phyloP scores from a whole-genome alignment of 2,797 vertebrate genomes.

The Lacerta viridis region DNA sequence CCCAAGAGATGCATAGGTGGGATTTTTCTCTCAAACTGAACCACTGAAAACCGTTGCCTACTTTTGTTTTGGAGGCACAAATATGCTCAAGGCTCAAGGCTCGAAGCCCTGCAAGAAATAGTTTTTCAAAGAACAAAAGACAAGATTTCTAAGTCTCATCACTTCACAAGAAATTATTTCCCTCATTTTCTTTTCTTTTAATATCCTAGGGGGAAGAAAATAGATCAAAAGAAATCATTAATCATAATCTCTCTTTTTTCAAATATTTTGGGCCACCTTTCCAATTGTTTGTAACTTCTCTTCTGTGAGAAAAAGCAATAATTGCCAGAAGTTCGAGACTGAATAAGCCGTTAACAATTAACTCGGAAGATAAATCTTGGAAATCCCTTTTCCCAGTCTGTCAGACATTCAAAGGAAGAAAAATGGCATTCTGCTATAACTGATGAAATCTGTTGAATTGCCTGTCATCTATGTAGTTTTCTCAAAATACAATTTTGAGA shows the following conservation, averaged over 20 bases:
- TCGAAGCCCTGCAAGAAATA: not conserved
- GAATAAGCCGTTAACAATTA: constrained; percentile 50
- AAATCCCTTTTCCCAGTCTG: constrained; percentile 36
- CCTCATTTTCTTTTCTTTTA: constrained; percentile 36
- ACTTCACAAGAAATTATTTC: constrained; percentile 10
- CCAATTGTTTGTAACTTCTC: constrained; percentile 51
- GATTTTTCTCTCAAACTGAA: not conserved
- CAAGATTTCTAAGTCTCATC: not conserved
- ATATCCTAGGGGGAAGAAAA: not conserved
- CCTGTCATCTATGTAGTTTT: not conserved
- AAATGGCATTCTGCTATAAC: not conserved
- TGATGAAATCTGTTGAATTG: not conserved
- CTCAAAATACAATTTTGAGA: not conserved
- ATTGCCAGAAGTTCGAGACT: constrained; percentile 42
- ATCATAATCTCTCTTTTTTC: constrained; percentile 45
- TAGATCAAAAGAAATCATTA: constrained; percentile 48
- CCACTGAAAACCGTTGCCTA: not conserved
- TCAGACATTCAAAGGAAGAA: constrained; percentile 27
- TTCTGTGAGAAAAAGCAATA: constrained; percentile 34
- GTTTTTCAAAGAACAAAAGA: not conserved
- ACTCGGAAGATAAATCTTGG: constrained; percentile 35
- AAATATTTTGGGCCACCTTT: constrained; percentile 25
- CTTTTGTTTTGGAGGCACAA: not conserved
- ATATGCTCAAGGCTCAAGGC: not conserved
- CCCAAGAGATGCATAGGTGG: rapidly evolving